Evolutionary conservation across 1,140 invertebrate genomes (phyloP), one percentile per base, ranked within the genome.

Genomic region (Pantala flavescens): DNA sequence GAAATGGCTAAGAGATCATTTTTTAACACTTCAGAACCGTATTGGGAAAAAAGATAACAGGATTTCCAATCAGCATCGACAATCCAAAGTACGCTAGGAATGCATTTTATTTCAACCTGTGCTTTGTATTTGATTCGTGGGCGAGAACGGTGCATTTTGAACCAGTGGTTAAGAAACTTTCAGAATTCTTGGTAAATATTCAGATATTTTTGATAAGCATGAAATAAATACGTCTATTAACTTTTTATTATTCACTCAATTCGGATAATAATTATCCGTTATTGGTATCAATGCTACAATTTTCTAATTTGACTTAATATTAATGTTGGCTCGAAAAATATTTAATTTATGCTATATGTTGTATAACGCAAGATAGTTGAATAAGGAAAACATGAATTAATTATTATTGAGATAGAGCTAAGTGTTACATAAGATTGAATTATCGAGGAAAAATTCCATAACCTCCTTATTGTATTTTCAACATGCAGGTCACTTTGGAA

Each of bases 81-180:
- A 90, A 95, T 80, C 87, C 91, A 72, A 93, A 94, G 79, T 98
- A 98, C 86, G 89, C 90, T n/a, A 85, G 97, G 76, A 98, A 98
- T 85, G 92, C 93, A 28, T 93, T 95, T 78, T 91, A 97, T 74
- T 98, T 98, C 82, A 98, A 98, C 83, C 82, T 98, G 3, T 98
- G 96, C 81, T 97, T 98, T 83, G 95, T 98, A 0, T 98, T 94
- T 81, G 92, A 96, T 79, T 89, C 90, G 43, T 90, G 90, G 84
- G 90, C 93, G 0, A 88, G 93, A 73, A 95, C 94, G 19, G 91
- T 95, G 0, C 93, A 95, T 79, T 98, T 97, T 85, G 96, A 98
- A 81, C 89, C 93, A 0, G 91, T 97, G 70, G 92, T 98, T 0
- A 95, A 93, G 78, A 97, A 98, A 81, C 87, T 98, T 71, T 93